phyloP scores from a whole-genome alignment of 37 sponge, comb jelly and placozoan species.

The Mnemiopsis leidyi region DNA sequence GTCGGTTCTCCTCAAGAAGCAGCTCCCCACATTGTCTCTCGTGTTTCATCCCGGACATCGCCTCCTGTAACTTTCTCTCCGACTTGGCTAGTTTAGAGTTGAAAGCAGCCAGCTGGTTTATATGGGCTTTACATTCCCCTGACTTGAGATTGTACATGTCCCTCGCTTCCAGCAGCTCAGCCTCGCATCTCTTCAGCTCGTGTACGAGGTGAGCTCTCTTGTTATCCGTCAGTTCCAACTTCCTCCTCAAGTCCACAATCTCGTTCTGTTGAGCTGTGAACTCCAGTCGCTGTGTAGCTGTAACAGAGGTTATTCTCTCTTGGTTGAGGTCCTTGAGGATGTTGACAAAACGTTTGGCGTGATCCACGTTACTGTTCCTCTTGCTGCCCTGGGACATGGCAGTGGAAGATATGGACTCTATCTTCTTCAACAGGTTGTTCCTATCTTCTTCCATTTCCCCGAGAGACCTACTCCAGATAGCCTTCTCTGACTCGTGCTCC shows the following conservation, averaged over 20 bases:
- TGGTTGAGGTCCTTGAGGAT: slow-evolving; percentile 63
- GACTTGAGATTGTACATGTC: slow-evolving; percentile 24
- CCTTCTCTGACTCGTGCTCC: slow-evolving; percentile 17
- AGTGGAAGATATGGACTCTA: slow-evolving; percentile 33
- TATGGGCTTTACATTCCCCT: not conserved
- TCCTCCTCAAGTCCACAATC: slow-evolving; percentile 19
- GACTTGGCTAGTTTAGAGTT: slow-evolving; percentile 28
- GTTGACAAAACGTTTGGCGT: slow-evolving; percentile 62
- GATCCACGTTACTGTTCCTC: slow-evolving; percentile 40
- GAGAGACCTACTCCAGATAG: slow-evolving; percentile 40
- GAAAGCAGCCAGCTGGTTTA: slow-evolving; percentile 6
- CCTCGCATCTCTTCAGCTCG: slow-evolving; percentile 55
- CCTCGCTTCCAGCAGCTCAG: slow-evolving; percentile 16
- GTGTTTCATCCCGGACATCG: slow-evolving; percentile 34
- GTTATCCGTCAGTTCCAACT: slow-evolving; percentile 52
- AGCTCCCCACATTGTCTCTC: slow-evolving; percentile 64
- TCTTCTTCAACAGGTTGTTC: slow-evolving; percentile 56
- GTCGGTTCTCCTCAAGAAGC: slow-evolving; percentile 39
- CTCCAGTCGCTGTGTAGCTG: slow-evolving; percentile 23
- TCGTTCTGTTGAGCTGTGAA: slow-evolving; percentile 56
- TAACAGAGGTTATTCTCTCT: slow-evolving; percentile 22
- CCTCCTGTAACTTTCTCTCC: slow-evolving; percentile 53
- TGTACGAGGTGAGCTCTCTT: slow-evolving; percentile 64
- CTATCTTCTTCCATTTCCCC: slow-evolving; percentile 8
- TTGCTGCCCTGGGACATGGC: not conserved